phyloP scores from a whole-genome alignment of 2,797 vertebrate species.

The Pteropus rufus region DNA sequence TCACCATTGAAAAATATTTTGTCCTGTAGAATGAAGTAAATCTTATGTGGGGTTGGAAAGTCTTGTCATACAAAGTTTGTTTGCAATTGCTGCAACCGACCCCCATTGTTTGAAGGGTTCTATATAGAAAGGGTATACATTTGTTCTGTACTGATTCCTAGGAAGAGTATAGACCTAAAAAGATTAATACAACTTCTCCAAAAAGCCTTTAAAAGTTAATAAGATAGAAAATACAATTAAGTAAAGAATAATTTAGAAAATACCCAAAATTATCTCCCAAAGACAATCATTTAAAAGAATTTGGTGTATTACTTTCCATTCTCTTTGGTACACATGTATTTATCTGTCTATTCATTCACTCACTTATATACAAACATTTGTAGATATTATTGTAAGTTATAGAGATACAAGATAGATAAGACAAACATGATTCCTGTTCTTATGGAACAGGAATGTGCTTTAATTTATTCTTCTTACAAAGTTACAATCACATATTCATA shows the following conservation, averaged over 20 bases:
- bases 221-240: slow-evolving; percentile 1
- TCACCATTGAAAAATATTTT: background rate
- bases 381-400: background rate
- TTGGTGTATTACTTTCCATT: background rate
- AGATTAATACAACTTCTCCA: background rate
- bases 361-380: background rate
- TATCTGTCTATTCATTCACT: background rate
- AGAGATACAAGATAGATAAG: background rate
- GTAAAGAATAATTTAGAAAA: background rate
- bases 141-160: background rate
- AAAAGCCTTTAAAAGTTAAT: slow-evolving; percentile 2
- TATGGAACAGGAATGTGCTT: background rate
- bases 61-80: background rate
- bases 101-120: background rate
- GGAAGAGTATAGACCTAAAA: background rate
- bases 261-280: background rate
- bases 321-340: background rate
- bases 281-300: background rate
- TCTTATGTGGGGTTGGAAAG: background rate
- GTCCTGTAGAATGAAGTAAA: background rate
- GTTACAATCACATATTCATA: background rate
- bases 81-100: background rate
- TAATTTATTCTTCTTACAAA: slow-evolving; percentile 26
- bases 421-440: background rate
- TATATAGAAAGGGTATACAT: background rate